phyloP scores from a whole-genome alignment of 2,113 vertebrate genomes.

The Onychostoma macrolepis region DNA sequence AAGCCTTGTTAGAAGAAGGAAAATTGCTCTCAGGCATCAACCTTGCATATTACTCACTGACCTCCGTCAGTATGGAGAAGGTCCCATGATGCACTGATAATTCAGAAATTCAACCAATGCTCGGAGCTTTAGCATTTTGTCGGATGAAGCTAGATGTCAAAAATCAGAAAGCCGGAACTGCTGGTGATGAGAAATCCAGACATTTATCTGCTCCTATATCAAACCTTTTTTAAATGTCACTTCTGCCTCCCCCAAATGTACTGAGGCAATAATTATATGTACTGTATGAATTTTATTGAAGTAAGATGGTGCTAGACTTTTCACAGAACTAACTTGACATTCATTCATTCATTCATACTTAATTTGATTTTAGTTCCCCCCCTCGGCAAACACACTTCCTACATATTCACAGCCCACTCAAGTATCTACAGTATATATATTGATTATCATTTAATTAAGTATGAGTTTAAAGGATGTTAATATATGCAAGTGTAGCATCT shows the following conservation, averaged over 20 bases:
- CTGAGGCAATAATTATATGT: not conserved
- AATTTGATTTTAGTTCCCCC: too few relatives aligned
- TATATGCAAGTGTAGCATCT: too few relatives aligned
- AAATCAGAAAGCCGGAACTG: not conserved
- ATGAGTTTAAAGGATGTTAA: too few relatives aligned
- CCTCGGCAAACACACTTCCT: too few relatives aligned
- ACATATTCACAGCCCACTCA: too few relatives aligned
- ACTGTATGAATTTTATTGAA: not conserved
- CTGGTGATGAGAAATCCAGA: not conserved
- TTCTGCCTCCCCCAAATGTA: not conserved
- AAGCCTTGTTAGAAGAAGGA: not conserved
- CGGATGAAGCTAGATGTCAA: not conserved
- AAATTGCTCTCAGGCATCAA: not conserved
- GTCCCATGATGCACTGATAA: not conserved
- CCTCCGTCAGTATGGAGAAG: not conserved
- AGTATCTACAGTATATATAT: too few relatives aligned
- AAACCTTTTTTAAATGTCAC: not conserved
- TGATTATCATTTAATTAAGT: too few relatives aligned
- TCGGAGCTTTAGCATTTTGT: not conserved
- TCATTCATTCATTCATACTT: too few relatives aligned
- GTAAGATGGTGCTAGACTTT: too few relatives aligned
- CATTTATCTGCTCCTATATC: not conserved
- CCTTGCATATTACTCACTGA: not conserved
- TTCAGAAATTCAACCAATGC: not conserved
- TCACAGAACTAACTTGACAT: too few relatives aligned